Evolutionary conservation across 2,888 invertebrate species (phyloP).

Genomic region (Slavum lentiscoides): DNA sequence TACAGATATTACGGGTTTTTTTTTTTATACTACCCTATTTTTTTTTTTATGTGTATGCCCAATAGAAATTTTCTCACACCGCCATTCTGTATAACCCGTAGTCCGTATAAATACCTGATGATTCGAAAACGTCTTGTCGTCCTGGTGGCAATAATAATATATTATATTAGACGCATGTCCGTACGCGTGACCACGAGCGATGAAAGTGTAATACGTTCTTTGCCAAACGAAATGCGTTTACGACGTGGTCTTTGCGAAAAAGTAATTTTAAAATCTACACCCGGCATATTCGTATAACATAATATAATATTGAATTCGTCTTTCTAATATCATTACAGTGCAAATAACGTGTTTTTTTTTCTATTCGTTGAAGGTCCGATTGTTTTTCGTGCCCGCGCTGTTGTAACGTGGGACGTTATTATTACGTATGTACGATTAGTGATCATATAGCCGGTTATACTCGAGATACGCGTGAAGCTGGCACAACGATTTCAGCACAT

Average conservation of each 20-base stretch:
- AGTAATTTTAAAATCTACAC: neutral
- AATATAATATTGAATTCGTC: neutral
- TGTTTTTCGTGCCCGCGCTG: too few species aligned
- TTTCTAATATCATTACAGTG: neutral
- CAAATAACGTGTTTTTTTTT: neutral
- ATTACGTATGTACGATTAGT: too few species aligned
- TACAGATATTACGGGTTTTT: too few species aligned
- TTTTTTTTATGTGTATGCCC: too few species aligned
- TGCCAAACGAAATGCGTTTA: neutral
- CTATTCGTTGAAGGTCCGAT: too few species aligned
- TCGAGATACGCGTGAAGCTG: too few species aligned
- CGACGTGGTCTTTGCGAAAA: neutral
- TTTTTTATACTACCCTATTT: too few species aligned
- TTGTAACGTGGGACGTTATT: too few species aligned
- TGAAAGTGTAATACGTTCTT: slow-evolving; percentile 12
- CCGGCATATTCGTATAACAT: neutral
- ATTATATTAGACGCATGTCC: neutral
- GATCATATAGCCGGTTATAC: too few species aligned
- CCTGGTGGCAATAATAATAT: neutral
- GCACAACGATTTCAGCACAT: too few species aligned
- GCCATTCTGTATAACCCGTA: too few species aligned
- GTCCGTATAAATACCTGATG: neutral
- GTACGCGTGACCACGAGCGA: neutral
- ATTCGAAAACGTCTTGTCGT: neutral
- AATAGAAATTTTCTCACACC: too few species aligned